Base-by-base conservation (phyloP, 2,888 invertebrate species). In the Microctonus aethiopoides region DNA sequence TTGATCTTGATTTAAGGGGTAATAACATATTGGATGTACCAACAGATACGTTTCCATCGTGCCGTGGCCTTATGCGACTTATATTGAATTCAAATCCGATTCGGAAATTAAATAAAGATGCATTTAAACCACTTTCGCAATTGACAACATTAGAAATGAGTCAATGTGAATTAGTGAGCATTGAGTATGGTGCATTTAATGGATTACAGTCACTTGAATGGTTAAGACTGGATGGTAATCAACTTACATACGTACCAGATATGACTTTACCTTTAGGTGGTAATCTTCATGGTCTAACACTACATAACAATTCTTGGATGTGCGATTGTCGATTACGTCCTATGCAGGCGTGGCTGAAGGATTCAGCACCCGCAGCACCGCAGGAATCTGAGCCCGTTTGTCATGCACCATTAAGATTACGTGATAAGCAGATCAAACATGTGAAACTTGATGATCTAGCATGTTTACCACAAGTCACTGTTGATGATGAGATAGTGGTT, bases 221-320 rank as follows among this genome's bases (percentile, higher is more conserved):
- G 93, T 88, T 97, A 68, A 91, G 93, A 79, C 87, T 97, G 78
- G 93, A 95, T 80, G 93, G 93, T 75, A 97, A 97, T 88, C 91
- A 91, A 80, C 89, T 97, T 81, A 90, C 91, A 69, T 90, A 91
- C 81, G 91, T 93, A 79, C 82, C 84, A 0, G 80, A 81, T 24
- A 74, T 69, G 68, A 82, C 84, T 4, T 68, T 86, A 9, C 86
- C 86, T 0, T 89, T 94, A 65, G 94, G 95, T n/a, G 91, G 91
- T 73, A 91, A 91, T 61, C 88, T 96, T 77, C 92, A 94, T 79
- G 95, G 94, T 70, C 90, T 96, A 70, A 92, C 94, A 80, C 88
- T 96, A 77, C 93, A 95, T 84, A 93, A 92, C 84, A 96, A 96
- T 89, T 93, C 93, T 76, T 96, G 96, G 96, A 90, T 91, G 77